Base-by-base conservation (phyloP, 2,797 vertebrate genomes). In the Champsocephalus esox region DNA sequence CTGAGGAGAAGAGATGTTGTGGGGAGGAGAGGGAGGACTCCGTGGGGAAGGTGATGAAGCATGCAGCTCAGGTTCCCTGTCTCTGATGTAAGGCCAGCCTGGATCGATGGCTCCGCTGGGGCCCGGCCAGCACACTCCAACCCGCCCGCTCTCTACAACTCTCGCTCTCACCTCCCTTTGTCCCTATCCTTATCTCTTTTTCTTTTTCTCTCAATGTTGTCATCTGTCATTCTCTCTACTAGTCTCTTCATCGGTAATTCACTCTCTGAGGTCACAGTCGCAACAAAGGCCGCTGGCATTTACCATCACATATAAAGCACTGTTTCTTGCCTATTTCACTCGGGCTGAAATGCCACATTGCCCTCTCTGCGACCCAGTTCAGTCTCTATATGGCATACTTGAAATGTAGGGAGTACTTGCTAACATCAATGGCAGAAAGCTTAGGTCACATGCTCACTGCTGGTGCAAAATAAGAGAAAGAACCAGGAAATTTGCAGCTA, bases 71-170 rank as follows among this genome's bases (percentile, higher is more conserved):
- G 88, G 92, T 95, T 94, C 93, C 93, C 92, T 93, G 90, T 93
- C 91, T 93, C 88, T 94, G 93, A 93, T 93, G 93, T 92, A 93
- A 94, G 91, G 89, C 92, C 89, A 91, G 86, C 85, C 83, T 91
- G 90, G 91, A 95, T 95, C 93, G 91, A 94, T 94, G 91, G 88
- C 88, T 92, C 91, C 88, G 14, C 90, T 92, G 92, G 92, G 94
- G 89, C 89, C 87, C 52, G 75, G 89, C 87, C 88, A 88, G 90
- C 89, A 88, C 85, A 90, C 91, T 87, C 84, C 87, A 86, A 83
- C 90, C 86, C 87, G 81, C 80, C 85, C 41, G 75, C 87, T 84
- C 86, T 80, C 75, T 61, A 75, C 88, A 87, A 84, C 82, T 86
- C 89, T 85, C 65, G 32, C 80, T 75, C 87, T 87, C 83, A 56